A percentile compares a stretch with the other conserved stretches of the same genome.
These are phyloP conservation scores for Brachionus manjavacas DNA, from an alignment of 1,140 invertebrate species.

Conservation along the genomic window DNA sequence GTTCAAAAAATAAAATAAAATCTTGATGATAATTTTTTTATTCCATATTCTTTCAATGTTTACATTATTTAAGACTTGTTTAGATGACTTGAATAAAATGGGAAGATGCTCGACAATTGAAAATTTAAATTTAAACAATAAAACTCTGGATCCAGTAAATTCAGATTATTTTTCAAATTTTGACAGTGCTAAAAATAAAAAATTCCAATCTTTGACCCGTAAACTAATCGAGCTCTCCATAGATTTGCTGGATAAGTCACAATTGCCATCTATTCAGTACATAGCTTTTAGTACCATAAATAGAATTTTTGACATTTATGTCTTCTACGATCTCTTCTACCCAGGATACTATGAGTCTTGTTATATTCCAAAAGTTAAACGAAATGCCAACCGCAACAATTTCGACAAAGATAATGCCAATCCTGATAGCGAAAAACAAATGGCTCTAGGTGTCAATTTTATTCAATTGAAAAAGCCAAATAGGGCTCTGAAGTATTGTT, in stretches of 20 bases:
- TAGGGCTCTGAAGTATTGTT: background rate
- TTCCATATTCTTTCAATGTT: background rate
- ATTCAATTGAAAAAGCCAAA: background rate
- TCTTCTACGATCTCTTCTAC: constrained; percentile 34
- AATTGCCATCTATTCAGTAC: background rate
- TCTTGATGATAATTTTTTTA: no score
- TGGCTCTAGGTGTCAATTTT: background rate
- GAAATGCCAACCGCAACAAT: background rate
- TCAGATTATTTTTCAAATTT: background rate
- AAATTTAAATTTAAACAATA: background rate
- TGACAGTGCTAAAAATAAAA: background rate
- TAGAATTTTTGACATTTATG: constrained; percentile 35
- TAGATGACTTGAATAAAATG: background rate
- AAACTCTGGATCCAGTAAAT: background rate
- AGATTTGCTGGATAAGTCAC: constrained; percentile 13
- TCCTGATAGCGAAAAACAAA: background rate
- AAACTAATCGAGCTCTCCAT: constrained; percentile 36
- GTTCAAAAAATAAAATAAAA: no score
- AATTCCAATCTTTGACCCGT: constrained; percentile 3
- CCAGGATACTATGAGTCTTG: constrained; percentile 33
- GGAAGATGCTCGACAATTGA: background rate
- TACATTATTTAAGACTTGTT: background rate
- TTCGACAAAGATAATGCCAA: background rate
- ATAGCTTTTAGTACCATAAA: constrained; percentile 30
- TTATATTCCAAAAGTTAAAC: constrained; percentile 31